phyloP scores from a whole-genome alignment of 2,113 vertebrate genomes.

The Jaculus jaculus region DNA sequence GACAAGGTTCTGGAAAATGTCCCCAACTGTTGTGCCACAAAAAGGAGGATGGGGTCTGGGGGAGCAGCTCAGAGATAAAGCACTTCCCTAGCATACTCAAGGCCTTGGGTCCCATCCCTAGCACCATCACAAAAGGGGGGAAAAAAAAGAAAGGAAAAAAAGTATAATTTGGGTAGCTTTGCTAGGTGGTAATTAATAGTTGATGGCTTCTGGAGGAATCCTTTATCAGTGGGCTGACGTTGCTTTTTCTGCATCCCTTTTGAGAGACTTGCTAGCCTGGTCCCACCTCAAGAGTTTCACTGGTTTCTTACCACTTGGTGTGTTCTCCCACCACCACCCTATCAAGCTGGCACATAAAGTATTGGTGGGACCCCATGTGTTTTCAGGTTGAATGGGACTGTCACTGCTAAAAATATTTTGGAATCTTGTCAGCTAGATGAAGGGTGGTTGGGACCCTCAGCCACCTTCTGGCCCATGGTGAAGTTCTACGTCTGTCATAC shows the following conservation, averaged over 20 bases:
- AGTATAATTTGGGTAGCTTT: background rate
- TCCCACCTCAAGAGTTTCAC: background rate
- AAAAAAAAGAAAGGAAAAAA: background rate
- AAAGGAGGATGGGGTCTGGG: background rate
- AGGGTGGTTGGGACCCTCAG: background rate
- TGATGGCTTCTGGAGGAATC: background rate
- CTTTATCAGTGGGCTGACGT: background rate
- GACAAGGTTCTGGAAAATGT: conserved; percentile 20
- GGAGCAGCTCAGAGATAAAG: background rate
- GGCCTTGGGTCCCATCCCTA: background rate
- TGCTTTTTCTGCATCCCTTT: background rate
- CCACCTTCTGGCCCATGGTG: background rate
- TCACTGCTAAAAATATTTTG: background rate
- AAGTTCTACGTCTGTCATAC: background rate
- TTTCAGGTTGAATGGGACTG: background rate
- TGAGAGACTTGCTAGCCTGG: background rate
- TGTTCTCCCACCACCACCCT: background rate
- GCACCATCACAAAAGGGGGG: background rate
- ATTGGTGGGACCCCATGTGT: background rate
- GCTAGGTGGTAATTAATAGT: background rate
- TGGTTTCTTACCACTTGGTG: background rate
- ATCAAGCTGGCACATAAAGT: background rate
- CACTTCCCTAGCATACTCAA: background rate
- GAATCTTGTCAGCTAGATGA: background rate
- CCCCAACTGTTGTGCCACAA: background rate